Percentiles rank a stretch among this genome's conserved stretches.
These are phyloP conservation scores for Chelon labrosus DNA, from an alignment of 2,797 vertebrate species.

Conservation along the genomic window DNA sequence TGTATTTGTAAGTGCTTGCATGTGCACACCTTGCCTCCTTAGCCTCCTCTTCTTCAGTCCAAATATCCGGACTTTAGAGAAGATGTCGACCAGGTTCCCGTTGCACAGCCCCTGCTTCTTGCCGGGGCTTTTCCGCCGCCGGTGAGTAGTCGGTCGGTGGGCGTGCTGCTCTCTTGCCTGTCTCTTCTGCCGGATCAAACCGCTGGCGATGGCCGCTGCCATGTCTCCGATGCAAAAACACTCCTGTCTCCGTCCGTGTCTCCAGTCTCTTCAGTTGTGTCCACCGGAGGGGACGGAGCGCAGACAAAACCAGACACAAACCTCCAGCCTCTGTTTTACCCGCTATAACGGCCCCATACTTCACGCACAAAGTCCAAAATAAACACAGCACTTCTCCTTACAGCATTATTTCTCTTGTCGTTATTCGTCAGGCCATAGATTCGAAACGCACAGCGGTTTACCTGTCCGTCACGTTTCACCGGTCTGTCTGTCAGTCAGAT, in stretches of 20 bases:
- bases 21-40: slow-evolving; percentile 92
- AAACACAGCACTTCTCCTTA: slow-evolving; percentile 41
- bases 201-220: slow-evolving; percentile 97
- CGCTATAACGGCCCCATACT: slow-evolving; percentile 68
- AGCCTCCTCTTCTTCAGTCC: slow-evolving; percentile 95
- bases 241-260: slow-evolving; percentile 66
- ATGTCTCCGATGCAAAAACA: slow-evolving; percentile 82
- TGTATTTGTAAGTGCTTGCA: background rate
- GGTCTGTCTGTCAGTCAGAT: slow-evolving; percentile 62
- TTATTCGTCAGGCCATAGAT: slow-evolving; percentile 44
- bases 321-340: slow-evolving; percentile 43
- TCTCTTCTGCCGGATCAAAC: slow-evolving; percentile 96
- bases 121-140: slow-evolving; percentile 94
- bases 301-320: slow-evolving; percentile 62
- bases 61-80: slow-evolving; percentile 98
- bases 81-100: slow-evolving; percentile 96
- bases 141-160: slow-evolving; percentile 91
- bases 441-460: slow-evolving; percentile 35
- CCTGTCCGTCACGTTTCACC: slow-evolving; percentile 79
- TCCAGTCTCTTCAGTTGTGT: slow-evolving; percentile 66
- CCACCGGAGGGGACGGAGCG: slow-evolving; percentile 73
- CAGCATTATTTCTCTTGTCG: slow-evolving; percentile 32
- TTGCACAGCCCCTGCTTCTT: slow-evolving; percentile 95
- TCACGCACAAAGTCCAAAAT: slow-evolving; percentile 52
- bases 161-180: slow-evolving; percentile 94